These are phyloP conservation scores for Malacosoma neustria DNA, from an alignment of 2,888 invertebrate genomes.

Conservation along the genomic window DNA sequence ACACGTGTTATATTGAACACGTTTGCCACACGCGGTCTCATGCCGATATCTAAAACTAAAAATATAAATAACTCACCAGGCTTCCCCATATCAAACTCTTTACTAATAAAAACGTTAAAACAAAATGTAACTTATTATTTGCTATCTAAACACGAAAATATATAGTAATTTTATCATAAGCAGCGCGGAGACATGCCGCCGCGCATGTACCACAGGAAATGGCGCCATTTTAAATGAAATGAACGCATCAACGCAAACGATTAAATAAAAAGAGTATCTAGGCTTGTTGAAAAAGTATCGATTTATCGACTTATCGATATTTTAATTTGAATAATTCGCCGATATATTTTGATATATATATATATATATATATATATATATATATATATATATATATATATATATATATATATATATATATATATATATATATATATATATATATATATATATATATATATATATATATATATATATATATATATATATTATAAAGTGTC, in stretches of 20 bases:
- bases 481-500: too few species aligned
- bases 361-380: too few species aligned
- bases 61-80: conserved; percentile 43
- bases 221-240: conserved; percentile 47
- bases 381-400: too few species aligned
- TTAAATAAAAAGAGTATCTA: conserved; percentile 1
- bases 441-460: too few species aligned
- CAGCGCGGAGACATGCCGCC: conserved; percentile 44
- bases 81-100: conserved; percentile 42
- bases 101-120: conserved; percentile 14
- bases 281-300: too few species aligned
- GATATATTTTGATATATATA: too few species aligned
- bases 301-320: too few species aligned
- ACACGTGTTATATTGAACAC: too few species aligned
- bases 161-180: conserved; percentile 37
- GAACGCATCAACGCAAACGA: conserved; percentile 1
- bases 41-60: conserved; percentile 4
- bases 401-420: too few species aligned
- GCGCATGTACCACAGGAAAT: conserved; percentile 48
- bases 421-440: too few species aligned
- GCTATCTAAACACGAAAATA: conserved; percentile 49
- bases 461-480: too few species aligned
- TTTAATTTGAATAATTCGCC: too few species aligned
- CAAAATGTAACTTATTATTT: conserved; percentile 15
- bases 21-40: conserved; percentile 35